These are phyloP conservation scores for Orchestia grillus DNA, from an alignment of 1,140 invertebrate genomes.

Conservation along the genomic window DNA sequence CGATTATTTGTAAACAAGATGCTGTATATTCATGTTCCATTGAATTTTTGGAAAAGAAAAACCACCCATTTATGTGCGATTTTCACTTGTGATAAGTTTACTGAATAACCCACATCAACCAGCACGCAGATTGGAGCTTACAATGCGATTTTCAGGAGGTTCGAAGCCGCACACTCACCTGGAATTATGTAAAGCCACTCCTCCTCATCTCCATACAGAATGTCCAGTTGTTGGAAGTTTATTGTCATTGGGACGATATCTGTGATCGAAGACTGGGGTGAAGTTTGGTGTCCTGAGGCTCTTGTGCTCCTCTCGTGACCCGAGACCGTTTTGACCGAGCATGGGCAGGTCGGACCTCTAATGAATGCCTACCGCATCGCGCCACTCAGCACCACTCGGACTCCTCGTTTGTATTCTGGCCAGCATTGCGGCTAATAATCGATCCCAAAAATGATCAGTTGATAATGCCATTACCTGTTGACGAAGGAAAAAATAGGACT, in stretches of 20 bases:
- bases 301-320: conserved; percentile 10
- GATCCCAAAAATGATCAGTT: not conserved
- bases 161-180: not conserved
- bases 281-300: not conserved
- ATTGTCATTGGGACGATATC: conserved; percentile 44
- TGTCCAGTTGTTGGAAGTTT: conserved; percentile 12
- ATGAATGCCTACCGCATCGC: conserved; percentile 4
- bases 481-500: not conserved
- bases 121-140: not conserved
- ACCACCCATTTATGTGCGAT: not conserved
- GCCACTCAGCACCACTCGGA: not conserved
- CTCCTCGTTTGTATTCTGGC: conserved; percentile 13
- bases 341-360: not conserved
- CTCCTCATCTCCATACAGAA: conserved; percentile 39
- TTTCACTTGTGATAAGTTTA: not conserved
- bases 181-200: conserved; percentile 37
- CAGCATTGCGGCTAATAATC: not conserved
- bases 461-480: not conserved
- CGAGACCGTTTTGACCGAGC: not conserved
- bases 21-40: not conserved
- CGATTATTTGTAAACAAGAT: not conserved
- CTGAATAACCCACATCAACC: not conserved
- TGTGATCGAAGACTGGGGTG: conserved; percentile 7
- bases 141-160: not conserved
- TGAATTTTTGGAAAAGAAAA: not conserved